Percentiles rank a stretch among this genome's conserved stretches.
These are phyloP conservation scores for Enhydra lutris DNA, from an alignment of 2,113 vertebrate genomes.

Conservation along the genomic window DNA sequence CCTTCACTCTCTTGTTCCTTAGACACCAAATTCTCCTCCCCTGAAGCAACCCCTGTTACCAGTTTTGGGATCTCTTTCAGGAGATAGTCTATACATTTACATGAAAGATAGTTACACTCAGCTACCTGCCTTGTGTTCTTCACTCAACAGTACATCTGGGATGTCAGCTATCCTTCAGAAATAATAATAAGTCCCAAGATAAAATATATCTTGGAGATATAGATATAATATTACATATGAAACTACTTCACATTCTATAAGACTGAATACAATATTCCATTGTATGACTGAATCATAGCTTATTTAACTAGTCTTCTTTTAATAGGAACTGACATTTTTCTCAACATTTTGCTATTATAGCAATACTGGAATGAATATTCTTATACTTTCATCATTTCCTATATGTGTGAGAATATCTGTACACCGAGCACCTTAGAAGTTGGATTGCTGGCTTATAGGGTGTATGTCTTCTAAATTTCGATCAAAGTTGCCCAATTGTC, in stretches of 20 bases:
- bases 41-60: background rate
- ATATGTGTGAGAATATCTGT: background rate
- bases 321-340: background rate
- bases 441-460: background rate
- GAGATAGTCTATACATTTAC: background rate
- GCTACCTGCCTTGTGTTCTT: background rate
- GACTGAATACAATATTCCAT: background rate
- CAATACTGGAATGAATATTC: background rate
- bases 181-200: background rate
- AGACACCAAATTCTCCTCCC: background rate
- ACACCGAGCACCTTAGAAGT: background rate
- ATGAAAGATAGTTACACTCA: background rate
- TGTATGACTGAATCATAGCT: background rate
- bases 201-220: background rate
- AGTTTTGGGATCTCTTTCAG: background rate
- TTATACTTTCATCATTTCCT: background rate
- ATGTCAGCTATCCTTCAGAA: background rate
- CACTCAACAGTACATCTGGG: background rate
- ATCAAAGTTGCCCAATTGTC: background rate
- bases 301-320: background rate
- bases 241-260: background rate
- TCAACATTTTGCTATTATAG: background rate
- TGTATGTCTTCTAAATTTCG: background rate
- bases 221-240: background rate
- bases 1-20: background rate